Evolutionary conservation across 2,797 vertebrate genomes (phyloP), one percentile per base, ranked within the genome.

Genomic region (Centroberyx gerrardi): DNA sequence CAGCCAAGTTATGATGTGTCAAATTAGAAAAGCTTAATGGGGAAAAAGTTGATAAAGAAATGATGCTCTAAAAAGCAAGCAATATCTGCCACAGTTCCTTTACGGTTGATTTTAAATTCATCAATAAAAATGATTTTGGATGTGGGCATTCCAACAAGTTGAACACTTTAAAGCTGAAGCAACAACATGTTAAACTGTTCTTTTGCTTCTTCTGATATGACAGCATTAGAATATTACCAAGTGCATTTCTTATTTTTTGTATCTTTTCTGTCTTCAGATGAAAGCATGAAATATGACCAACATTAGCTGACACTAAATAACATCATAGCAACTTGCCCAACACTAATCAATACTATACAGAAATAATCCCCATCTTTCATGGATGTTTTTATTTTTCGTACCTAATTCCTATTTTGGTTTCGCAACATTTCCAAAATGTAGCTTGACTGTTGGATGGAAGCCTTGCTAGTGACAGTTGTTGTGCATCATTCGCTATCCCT

Each of bases 41-140:
- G 22, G 33, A 36, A 36, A 36, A 36, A 36, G 33, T 36, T 36
- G 33, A 36, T 36, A 36, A 36, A 36, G 6, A 4, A 36, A 36
- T 36, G 6, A 4, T 2, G 33, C 33, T 1, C 33, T 36, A 36
- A 7, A 36, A 7, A 6, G 6, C 33, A 36, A 36, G 6, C 5
- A 22, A 22, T 22, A 22, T 22, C 22, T 22, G 22, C 22, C 22
- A 1, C 22, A 22, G 22, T 22, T 22, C 22, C 22, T 22, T 22
- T 22, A 17, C 14, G n/a, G 3, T 67, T 66, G 7, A 29, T 72
- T 65, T 61, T n/a, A 62, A 51, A 33, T 36, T 7, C 17, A 51
- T 18, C 0, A 51, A 14, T 15, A 27, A 22, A 60, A 22, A 52
- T 12, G 8, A 33, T 36, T 36, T 36, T 36, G 33, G 33, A 36